Evolutionary conservation across 2,113 vertebrate genomes (phyloP).

Genomic region (Nothoprocta perdicaria): DNA sequence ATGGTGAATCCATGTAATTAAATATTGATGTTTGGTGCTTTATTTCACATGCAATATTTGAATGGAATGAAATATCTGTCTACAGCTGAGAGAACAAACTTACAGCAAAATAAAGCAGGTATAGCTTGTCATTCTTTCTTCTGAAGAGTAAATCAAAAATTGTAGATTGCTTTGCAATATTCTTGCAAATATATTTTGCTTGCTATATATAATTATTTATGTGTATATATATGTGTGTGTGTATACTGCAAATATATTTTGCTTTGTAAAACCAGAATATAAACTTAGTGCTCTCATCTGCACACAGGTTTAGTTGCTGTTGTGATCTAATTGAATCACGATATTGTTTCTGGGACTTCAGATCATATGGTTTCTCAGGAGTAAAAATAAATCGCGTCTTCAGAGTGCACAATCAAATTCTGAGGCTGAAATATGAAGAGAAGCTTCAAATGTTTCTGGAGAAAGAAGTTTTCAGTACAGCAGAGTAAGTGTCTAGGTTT

Average conservation of each 20-base stretch:
- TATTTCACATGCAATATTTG: neutral
- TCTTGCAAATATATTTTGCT: too few relatives aligned
- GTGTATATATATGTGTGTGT: too few relatives aligned
- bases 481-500: constrained; percentile 44
- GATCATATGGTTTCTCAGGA: constrained; percentile 69
- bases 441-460: constrained; percentile 80
- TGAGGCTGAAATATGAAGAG: constrained; percentile 85
- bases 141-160: neutral
- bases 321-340: constrained; percentile 81
- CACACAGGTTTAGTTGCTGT: constrained; percentile 84
- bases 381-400: constrained; percentile 82
- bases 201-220: too few relatives aligned
- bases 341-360: constrained; percentile 83
- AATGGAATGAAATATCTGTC: neutral
- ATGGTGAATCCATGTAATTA: neutral
- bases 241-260: too few relatives aligned
- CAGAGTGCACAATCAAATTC: constrained; percentile 82
- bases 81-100: neutral
- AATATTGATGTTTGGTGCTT: neutral
- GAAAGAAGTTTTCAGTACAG: constrained; percentile 58
- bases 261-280: neutral
- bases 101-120: neutral
- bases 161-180: too few relatives aligned
- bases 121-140: neutral
- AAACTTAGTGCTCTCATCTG: neutral